These are phyloP conservation scores for Rhadina sibilatrix DNA, from an alignment of 2,113 vertebrate genomes.

Conservation along the genomic window DNA sequence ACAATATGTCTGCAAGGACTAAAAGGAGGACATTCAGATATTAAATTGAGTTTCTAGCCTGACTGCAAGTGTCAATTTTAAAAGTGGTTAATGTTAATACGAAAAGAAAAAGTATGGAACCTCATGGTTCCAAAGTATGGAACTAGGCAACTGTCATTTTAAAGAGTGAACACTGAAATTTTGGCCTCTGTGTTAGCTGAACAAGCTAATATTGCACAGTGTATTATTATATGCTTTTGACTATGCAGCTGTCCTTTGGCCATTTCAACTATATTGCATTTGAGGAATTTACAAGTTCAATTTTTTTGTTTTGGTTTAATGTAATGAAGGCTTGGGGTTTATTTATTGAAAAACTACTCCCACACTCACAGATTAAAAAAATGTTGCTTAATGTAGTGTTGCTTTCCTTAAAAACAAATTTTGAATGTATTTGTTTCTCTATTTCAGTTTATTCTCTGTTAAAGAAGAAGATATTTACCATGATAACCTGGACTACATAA, in stretches of 20 bases:
- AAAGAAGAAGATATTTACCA: constrained; percentile 48
- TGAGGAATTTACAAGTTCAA: background rate
- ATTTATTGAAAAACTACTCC: background rate
- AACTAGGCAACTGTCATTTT: background rate
- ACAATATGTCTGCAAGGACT: background rate
- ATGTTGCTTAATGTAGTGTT: background rate
- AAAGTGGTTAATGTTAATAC: background rate
- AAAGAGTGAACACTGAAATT: background rate
- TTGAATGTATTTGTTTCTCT: background rate
- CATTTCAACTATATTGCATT: background rate
- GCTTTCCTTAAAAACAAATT: constrained; percentile 5
- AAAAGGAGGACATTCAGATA: background rate
- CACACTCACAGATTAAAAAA: background rate
- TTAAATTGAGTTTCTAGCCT: background rate
- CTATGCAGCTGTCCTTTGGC: background rate
- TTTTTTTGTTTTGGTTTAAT: background rate
- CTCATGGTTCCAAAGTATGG: background rate
- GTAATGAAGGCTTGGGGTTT: background rate
- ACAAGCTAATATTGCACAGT: background rate
- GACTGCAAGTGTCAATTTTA: background rate
- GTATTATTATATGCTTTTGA: background rate
- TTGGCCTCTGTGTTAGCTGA: background rate
- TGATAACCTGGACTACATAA: constrained; percentile 52
- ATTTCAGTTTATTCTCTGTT: constrained; percentile 28
- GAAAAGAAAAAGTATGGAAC: background rate